Conservation (phyloP, 1,140 invertebrate genomes). For the Hypothenemus hampei region DNA sequence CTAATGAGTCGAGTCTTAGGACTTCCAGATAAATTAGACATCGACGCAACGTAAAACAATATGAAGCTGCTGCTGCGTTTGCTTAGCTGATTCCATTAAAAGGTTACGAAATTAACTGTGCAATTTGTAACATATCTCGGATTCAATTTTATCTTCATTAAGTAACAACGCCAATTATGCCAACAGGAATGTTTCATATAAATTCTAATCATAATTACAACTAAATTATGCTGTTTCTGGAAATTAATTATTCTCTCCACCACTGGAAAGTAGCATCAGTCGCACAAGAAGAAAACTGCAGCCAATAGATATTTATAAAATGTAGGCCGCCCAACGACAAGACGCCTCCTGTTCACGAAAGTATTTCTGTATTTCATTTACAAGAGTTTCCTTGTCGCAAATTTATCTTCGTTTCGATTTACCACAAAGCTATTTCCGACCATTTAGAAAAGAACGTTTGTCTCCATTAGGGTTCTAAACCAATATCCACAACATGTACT, state of each 20-base stretch:
- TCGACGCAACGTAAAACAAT: not conserved
- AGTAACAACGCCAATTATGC: not conserved
- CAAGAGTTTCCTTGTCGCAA: not conserved
- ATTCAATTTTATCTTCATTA: constrained; percentile 6
- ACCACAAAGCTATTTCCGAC: not conserved
- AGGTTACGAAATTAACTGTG: not conserved
- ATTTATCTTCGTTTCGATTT: constrained; percentile 3
- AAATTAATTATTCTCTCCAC: not conserved
- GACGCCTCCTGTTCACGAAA: constrained; percentile 3
- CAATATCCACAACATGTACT: too few relatives aligned
- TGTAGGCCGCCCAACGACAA: constrained; percentile 10
- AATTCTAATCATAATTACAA: not conserved
- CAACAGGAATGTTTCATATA: not conserved
- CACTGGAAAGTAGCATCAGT: not conserved
- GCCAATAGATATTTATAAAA: constrained; percentile 11
- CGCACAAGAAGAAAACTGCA: not conserved
- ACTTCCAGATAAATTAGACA: not conserved
- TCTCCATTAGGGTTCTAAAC: not conserved
- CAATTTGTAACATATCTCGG: not conserved
- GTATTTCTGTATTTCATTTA: constrained; percentile 8
- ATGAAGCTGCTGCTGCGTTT: not conserved
- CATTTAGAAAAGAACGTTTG: not conserved
- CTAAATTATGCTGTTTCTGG: not conserved
- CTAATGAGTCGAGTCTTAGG: not conserved
- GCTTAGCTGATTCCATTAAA: not conserved